Evolutionary conservation across 1,140 invertebrate species (phyloP), one percentile per base, ranked within the genome.

Genomic region (Papilio xuthus): DNA sequence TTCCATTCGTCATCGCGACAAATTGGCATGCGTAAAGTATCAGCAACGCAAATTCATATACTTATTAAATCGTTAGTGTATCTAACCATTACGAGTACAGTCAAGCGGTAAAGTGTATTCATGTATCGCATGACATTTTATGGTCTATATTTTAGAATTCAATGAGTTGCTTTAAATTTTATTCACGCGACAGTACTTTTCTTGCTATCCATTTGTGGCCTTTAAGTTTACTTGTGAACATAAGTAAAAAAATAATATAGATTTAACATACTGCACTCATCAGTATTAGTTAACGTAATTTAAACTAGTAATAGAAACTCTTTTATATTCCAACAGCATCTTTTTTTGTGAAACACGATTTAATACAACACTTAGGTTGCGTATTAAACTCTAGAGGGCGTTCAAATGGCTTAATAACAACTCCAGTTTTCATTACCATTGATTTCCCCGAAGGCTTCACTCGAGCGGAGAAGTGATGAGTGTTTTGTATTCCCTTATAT

Each of bases 391-490:
- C 26, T 26, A 67, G 71, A 28, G 50, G 41, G 23, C 23, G 18
- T 32, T 74, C 67, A 63, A 79, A 79, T 70, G 42, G 42, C 60
- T 10, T 56, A 63, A 63, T 28, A 67, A 12, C 60, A 67, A 28
- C 53, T 76, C 69, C 73, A 56, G 75, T 72, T 80, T 80, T 80
- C 79, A 80, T 80, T 77, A 80, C 37, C 74, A 56, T 15, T 80
- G 79, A 80, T 80, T 80, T 80, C 79, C 79, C 69, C 37, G 69
- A 77, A 80, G 79, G 67, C 44, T 80, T 60, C 70, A 47, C 12
- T 73, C 42, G 71, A 73, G 71, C 47, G 71, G 13, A 10, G 20
- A 28, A 73, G 12, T 73, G 32, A 70, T 42, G 71, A 7, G 70
- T 42, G 70, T 18, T 47, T 20, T 42, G 32, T 41, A n/a, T 37